A percentile compares a stretch with the other conserved stretches of the same genome.
phyloP scores from a whole-genome alignment of 1,140 invertebrate species.

The Drosophila pallidifrons region DNA sequence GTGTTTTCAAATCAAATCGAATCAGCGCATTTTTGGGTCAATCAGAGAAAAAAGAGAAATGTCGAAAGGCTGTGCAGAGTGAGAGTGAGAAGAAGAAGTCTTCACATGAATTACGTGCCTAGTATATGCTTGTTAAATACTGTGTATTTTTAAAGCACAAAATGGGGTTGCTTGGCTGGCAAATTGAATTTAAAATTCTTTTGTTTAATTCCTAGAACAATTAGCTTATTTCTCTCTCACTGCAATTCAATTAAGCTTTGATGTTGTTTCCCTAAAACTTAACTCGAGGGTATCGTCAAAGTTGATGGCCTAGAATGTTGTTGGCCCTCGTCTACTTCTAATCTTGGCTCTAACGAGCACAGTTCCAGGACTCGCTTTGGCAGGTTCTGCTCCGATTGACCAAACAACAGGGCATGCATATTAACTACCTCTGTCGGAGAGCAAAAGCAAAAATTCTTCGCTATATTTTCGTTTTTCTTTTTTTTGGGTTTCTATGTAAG shows the following conservation, averaged over 20 bases:
- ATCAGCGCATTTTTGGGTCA: slow-evolving; percentile 80
- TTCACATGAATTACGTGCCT: slow-evolving; percentile 62
- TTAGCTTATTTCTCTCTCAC: neutral
- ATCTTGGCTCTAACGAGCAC: slow-evolving; percentile 61
- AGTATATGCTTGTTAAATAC: slow-evolving; percentile 45
- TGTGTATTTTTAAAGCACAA: neutral
- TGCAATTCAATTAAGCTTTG: no score
- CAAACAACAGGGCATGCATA: slow-evolving; percentile 76
- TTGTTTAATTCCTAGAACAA: neutral
- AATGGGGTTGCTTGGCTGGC: neutral
- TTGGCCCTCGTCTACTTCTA: slow-evolving; percentile 31
- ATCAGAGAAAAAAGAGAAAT: slow-evolving; percentile 50
- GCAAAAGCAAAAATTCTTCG: slow-evolving; percentile 5
- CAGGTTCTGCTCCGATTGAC: slow-evolving; percentile 76
- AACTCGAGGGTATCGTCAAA: no score
- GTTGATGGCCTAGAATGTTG: slow-evolving; percentile 19
- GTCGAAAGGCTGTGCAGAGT: neutral
- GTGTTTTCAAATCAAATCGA: slow-evolving; percentile 80
- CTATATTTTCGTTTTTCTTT: no score
- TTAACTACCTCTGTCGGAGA: slow-evolving; percentile 53
- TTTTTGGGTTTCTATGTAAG: slow-evolving; percentile 20
- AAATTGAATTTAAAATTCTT: neutral
- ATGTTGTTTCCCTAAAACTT: no score
- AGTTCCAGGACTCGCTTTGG: slow-evolving; percentile 45
- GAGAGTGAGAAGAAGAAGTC: neutral